phyloP scores from a whole-genome alignment of 2,113 vertebrate species.

The Psephotus haematonotus region DNA sequence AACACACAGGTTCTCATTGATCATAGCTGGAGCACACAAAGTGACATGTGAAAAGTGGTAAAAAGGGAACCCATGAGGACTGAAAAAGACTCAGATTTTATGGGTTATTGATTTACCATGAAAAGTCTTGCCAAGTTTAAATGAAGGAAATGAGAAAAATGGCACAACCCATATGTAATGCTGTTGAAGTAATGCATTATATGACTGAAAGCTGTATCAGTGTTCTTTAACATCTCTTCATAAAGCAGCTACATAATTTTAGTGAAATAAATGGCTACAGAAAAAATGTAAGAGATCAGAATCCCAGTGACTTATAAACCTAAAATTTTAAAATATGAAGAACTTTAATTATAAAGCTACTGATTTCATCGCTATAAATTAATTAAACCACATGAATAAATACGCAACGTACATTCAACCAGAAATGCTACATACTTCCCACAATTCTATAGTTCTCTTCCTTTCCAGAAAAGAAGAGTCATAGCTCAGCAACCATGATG shows the following conservation, averaged over 20 bases:
- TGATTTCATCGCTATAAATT: neutral
- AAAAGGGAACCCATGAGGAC: neutral
- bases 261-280: neutral
- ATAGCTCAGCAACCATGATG: neutral
- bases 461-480: neutral
- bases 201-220: neutral
- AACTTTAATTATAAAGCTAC: neutral
- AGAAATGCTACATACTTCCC: neutral
- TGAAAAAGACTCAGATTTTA: constrained; percentile 18
- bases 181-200: neutral
- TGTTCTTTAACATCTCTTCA: neutral
- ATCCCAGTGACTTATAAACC: neutral
- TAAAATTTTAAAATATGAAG: neutral
- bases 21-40: constrained; percentile 33
- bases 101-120: constrained; percentile 39
- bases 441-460: neutral
- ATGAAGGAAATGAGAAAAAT: constrained; percentile 31
- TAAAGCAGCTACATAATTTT: neutral
- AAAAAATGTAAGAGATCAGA: neutral
- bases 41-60: constrained; percentile 30
- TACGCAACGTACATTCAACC: neutral
- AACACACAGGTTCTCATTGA: constrained; percentile 1
- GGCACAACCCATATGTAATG: neutral
- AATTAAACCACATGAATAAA: neutral
- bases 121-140: constrained; percentile 13